A percentile compares a stretch with the other conserved stretches of the same genome.
These are phyloP conservation scores for Saxidomus purpurata DNA, from an alignment of 1,140 invertebrate species.

Conservation along the genomic window DNA sequence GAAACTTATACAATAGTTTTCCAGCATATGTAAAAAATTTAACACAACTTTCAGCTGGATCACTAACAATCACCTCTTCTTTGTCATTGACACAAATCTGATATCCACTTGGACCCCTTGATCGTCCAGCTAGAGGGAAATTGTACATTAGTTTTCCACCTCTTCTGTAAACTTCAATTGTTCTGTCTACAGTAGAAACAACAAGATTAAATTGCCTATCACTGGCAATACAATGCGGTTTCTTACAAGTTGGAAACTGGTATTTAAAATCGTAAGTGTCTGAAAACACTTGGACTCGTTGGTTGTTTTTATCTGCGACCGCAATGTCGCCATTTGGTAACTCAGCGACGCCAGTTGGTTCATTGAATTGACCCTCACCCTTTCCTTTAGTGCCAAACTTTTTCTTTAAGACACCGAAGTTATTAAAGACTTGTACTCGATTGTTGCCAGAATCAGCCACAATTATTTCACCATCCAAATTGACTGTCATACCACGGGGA, in stretches of 20 bases:
- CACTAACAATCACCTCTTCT: slow-evolving; percentile 80
- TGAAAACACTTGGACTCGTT: slow-evolving; percentile 94
- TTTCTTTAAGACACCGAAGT: slow-evolving; percentile 79
- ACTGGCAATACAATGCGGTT: slow-evolving; percentile 76
- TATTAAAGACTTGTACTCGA: slow-evolving; percentile 89
- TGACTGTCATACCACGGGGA: slow-evolving; percentile 90
- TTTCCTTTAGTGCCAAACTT: slow-evolving; percentile 78
- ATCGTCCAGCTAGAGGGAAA: slow-evolving; percentile 68
- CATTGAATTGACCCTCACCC: slow-evolving; percentile 78
- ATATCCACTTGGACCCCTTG: slow-evolving; percentile 61
- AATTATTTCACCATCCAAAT: slow-evolving; percentile 93
- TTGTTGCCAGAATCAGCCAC: slow-evolving; percentile 98
- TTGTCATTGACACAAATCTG: slow-evolving; percentile 79
- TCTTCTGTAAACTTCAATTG: slow-evolving; percentile 79
- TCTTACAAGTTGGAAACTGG: slow-evolving; percentile 70
- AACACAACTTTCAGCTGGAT: slow-evolving; percentile 72
- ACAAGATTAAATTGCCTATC: slow-evolving; percentile 76
- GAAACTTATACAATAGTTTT: slow-evolving; percentile 75
- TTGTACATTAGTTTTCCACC: slow-evolving; percentile 74
- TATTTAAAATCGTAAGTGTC: slow-evolving; percentile 89
- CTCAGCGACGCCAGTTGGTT: slow-evolving; percentile 81
- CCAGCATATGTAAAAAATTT: slow-evolving; percentile 79
- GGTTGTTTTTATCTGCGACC: slow-evolving; percentile 97
- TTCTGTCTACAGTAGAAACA: slow-evolving; percentile 71
- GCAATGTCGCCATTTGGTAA: slow-evolving; percentile 88